These are phyloP conservation scores for Porites evermanni DNA, from an alignment of 92 coral and sea anemone species.

Conservation along the genomic window DNA sequence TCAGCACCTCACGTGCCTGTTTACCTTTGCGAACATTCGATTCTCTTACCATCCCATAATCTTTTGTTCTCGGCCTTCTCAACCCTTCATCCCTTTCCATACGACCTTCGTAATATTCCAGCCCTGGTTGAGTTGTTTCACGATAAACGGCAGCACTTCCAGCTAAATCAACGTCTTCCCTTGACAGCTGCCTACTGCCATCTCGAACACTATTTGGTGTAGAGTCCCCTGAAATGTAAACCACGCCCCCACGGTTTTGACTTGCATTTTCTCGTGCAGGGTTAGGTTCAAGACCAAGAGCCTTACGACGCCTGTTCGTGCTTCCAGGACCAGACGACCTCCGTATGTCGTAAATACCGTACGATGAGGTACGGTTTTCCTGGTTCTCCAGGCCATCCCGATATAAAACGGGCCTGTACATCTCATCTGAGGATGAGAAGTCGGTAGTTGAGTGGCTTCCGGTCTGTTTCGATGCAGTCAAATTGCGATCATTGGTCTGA, in stretches of 20 bases:
- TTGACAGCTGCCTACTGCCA: constrained; percentile 46
- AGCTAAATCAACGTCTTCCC: constrained; percentile 21
- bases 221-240: constrained; percentile 93
- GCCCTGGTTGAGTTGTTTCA: constrained; percentile 7
- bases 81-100: background rate
- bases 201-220: constrained; percentile 74
- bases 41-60: constrained; percentile 11
- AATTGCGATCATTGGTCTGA: background rate
- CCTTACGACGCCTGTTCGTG: constrained; percentile 92
- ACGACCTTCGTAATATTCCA: background rate
- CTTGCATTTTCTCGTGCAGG: constrained; percentile 58
- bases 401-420: constrained; percentile 51
- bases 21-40: background rate
- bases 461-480: background rate
- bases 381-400: constrained; percentile 51
- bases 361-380: constrained; percentile 47
- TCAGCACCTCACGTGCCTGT: constrained; percentile 7
- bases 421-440: constrained; percentile 63
- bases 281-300: constrained; percentile 82
- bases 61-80: background rate
- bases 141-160: constrained; percentile 31
- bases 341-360: constrained; percentile 92
- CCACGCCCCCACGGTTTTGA: constrained; percentile 28
- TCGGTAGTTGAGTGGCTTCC: constrained; percentile 53
- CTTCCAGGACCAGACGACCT: constrained; percentile 98